Evolutionary conservation across 2,113 vertebrate genomes (phyloP).

Genomic region (Anarhynchus alexandrinus): DNA sequence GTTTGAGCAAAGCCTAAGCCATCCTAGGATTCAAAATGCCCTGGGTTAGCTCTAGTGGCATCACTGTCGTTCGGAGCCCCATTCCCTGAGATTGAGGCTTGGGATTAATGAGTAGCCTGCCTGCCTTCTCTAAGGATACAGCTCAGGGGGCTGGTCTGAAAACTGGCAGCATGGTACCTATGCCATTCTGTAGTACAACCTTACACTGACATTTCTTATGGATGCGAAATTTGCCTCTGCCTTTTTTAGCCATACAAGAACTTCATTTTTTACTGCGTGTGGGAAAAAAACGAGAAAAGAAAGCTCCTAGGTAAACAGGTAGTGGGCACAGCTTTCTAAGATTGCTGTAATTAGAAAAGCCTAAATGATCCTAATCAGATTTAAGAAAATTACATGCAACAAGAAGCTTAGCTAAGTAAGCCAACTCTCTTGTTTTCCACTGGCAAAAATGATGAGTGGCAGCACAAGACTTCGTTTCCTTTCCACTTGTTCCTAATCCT

Average conservation of each 20-base stretch:
- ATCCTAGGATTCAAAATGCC: neutral
- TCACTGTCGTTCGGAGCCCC: neutral
- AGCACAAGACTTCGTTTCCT: conserved; percentile 44
- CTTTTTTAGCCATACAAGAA: neutral
- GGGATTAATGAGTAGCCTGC: neutral
- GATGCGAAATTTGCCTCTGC: neutral
- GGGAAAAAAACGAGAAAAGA: neutral
- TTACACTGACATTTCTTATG: neutral
- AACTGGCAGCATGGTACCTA: neutral
- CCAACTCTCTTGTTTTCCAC: conserved; percentile 29
- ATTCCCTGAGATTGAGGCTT: fast-evolving
- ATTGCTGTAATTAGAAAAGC: conserved; percentile 22
- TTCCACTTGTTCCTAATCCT: conserved; percentile 56
- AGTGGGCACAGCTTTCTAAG: neutral
- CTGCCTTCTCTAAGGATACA: neutral
- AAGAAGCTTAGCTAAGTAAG: conserved; percentile 33
- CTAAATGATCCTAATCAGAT: conserved; percentile 54
- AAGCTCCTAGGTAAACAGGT: neutral
- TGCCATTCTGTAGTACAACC: neutral
- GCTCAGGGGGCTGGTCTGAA: neutral
- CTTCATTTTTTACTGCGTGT: neutral
- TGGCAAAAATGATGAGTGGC: conserved; percentile 50
- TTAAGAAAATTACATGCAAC: conserved; percentile 48
- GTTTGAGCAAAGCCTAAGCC: neutral
- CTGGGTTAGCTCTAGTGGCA: neutral